phyloP scores from a whole-genome alignment of 2,888 invertebrate genomes.

The Pasiphila rectangulata region DNA sequence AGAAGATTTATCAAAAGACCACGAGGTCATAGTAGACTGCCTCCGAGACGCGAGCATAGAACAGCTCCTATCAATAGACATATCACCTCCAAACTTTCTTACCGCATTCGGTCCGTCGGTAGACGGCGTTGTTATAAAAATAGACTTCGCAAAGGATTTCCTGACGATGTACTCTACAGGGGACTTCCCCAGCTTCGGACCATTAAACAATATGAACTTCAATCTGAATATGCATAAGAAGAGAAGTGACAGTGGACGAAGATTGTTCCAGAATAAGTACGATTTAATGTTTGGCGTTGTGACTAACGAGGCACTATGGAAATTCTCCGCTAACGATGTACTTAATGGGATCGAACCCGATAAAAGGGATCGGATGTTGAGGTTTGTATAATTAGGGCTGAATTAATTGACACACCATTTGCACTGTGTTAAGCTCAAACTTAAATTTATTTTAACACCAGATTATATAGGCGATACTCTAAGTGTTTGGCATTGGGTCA shows the following conservation, averaged over 20 bases:
- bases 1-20: conserved; percentile 89
- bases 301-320: conserved; percentile 94
- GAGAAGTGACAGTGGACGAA: conserved; percentile 82
- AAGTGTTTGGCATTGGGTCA: no score
- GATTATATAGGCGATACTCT: not conserved
- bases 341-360: conserved; percentile 94
- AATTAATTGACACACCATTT: conserved; percentile 10
- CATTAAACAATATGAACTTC: conserved; percentile 77
- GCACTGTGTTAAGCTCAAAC: not conserved
- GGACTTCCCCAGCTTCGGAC: conserved; percentile 83
- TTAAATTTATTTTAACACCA: not conserved
- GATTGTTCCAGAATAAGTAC: conserved; percentile 84
- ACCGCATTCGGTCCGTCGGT: conserved; percentile 96
- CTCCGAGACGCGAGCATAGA: conserved; percentile 87
- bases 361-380: conserved; percentile 90
- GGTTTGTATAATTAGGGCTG: conserved; percentile 44
- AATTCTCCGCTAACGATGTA: conserved; percentile 91
- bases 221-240: conserved; percentile 80
- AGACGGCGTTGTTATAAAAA: conserved; percentile 95
- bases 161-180: conserved; percentile 85
- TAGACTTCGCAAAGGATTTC: conserved; percentile 90
- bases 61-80: conserved; percentile 87
- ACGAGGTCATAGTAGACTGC: conserved; percentile 92
- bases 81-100: conserved; percentile 89
- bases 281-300: conserved; percentile 95